These are phyloP conservation scores for Saccopteryx bilineata DNA, from an alignment of 2,113 vertebrate species.

Conservation along the genomic window DNA sequence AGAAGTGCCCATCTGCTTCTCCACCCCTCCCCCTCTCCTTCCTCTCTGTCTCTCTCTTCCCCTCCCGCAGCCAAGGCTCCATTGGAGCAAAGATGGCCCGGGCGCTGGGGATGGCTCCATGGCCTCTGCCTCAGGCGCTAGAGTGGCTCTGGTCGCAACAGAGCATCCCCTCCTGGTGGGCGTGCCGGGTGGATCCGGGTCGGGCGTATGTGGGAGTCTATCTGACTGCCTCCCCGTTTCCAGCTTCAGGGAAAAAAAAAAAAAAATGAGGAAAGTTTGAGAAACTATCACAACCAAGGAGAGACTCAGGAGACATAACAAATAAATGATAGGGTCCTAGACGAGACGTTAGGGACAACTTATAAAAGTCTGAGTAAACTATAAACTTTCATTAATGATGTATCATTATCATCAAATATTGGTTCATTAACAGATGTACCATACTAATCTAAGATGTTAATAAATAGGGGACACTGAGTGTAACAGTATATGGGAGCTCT, in stretches of 20 bases:
- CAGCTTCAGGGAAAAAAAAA: background rate
- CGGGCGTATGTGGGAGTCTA: no score
- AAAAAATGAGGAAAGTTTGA: background rate
- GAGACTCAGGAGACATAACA: background rate
- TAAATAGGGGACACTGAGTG: background rate
- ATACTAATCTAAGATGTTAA: background rate
- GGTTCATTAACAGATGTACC: background rate
- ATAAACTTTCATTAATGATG: background rate
- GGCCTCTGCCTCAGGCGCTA: no score
- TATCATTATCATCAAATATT: background rate
- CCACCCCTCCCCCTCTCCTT: no score
- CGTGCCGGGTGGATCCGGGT: no score
- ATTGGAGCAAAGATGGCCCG: no score
- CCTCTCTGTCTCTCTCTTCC: no score
- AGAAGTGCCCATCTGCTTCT: no score
- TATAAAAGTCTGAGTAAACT: conserved; percentile 21
- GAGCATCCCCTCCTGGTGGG: no score
- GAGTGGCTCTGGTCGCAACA: no score
- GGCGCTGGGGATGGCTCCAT: no score
- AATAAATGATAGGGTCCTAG: conserved; percentile 19
- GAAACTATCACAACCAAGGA: background rate
- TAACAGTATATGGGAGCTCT: background rate
- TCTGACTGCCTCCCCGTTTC: no score
- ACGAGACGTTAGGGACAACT: background rate
- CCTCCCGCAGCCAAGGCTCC: no score